phyloP scores from a whole-genome alignment of 2,113 vertebrate genomes.

The Anoplopoma fimbria region DNA sequence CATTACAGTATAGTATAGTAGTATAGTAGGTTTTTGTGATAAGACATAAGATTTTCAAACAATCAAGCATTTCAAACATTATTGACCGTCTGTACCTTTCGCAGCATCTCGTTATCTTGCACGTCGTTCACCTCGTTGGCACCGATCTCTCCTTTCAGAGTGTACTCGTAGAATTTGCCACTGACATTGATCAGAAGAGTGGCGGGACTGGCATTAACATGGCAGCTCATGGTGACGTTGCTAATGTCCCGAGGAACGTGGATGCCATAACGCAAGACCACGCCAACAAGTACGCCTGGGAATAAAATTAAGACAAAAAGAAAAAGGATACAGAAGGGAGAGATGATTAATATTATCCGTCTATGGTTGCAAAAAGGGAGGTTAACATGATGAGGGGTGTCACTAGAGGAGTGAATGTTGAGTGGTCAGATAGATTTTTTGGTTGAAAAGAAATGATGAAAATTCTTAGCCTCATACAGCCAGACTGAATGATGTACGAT shows the following conservation, averaged over 20 bases:
- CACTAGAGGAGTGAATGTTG: background rate
- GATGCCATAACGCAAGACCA: conserved; percentile 94
- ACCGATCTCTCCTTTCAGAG: conserved; percentile 92
- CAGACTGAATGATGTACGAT: background rate
- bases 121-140: conserved; percentile 88
- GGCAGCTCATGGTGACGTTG: conserved; percentile 91
- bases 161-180: conserved; percentile 97
- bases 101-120: conserved; percentile 96
- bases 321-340: background rate
- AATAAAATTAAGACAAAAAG: background rate
- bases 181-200: conserved; percentile 95
- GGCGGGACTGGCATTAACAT: conserved; percentile 90
- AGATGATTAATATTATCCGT: background rate
- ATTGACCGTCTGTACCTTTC: conserved; percentile 87
- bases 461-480: background rate
- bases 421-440: background rate
- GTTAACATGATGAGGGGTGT: background rate
- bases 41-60: background rate
- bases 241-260: conserved; percentile 91
- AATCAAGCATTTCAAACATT: background rate
- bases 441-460: background rate
- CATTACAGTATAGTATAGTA: background rate
- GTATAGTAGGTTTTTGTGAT: background rate
- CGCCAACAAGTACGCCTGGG: conserved; percentile 92
- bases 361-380: background rate